phyloP scores from a whole-genome alignment of 2,888 invertebrate species.

The Erannis defoliaria region DNA sequence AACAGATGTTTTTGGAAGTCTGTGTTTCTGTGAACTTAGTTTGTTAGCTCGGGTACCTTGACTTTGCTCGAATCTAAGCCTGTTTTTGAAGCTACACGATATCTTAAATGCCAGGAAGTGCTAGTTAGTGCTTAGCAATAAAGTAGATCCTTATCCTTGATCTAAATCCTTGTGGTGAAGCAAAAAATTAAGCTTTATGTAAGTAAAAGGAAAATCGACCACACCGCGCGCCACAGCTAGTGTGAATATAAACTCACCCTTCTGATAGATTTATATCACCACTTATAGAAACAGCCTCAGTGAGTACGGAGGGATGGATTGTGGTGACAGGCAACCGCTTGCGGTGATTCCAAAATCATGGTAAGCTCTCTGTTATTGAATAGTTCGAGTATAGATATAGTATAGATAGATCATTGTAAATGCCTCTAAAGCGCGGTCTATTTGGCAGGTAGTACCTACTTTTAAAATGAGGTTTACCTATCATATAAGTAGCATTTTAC shows the following conservation, averaged over 20 bases:
- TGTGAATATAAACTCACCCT: neutral
- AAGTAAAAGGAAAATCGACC: no score
- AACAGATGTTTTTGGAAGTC: slow-evolving; percentile 5
- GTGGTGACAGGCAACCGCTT: slow-evolving; percentile 13
- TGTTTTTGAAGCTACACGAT: neutral
- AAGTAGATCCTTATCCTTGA: neutral
- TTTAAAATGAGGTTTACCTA: neutral
- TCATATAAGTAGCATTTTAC: neutral
- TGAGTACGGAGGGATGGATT: slow-evolving; percentile 14
- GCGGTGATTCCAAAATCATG: slow-evolving; percentile 14
- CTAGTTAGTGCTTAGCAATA: slow-evolving; percentile 1
- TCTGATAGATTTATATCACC: slow-evolving; percentile 6
- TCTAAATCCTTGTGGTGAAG: neutral
- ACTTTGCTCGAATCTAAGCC: neutral
- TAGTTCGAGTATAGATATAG: no score
- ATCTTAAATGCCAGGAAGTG: slow-evolving; percentile 18
- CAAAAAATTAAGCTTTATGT: neutral
- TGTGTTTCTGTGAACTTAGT: slow-evolving; percentile 5
- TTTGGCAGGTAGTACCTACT: neutral
- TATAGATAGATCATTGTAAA: no score
- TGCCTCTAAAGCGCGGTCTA: slow-evolving; percentile 1
- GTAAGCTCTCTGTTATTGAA: slow-evolving; percentile 3
- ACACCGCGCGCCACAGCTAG: neutral
- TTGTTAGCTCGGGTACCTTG: neutral
- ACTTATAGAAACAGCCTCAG: slow-evolving; percentile 13